These are phyloP conservation scores for Jacana jacana DNA, from an alignment of 2,113 vertebrate genomes.

Conservation along the genomic window DNA sequence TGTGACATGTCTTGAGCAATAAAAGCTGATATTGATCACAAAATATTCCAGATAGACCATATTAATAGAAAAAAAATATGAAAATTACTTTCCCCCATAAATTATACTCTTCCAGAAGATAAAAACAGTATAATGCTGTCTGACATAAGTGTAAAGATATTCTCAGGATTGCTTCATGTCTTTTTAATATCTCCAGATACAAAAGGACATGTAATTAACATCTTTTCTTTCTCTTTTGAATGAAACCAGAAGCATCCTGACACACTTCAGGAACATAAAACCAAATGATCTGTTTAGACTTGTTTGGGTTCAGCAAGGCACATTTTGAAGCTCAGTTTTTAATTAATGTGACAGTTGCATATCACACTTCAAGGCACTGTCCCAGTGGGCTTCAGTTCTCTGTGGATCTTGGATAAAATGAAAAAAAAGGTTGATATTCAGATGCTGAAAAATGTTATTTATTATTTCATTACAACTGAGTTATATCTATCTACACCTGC, in stretches of 20 bases:
- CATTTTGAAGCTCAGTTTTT: constrained; percentile 8
- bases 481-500: neutral
- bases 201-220: neutral
- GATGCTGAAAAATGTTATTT: neutral
- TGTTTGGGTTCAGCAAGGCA: neutral
- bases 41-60: neutral
- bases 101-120: neutral
- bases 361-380: neutral
- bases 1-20: neutral
- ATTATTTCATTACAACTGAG: neutral
- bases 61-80: neutral
- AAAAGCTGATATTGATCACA: neutral
- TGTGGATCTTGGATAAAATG: neutral
- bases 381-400: neutral
- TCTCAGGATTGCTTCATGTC: neutral
- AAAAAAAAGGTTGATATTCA: neutral
- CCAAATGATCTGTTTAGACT: neutral
- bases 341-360: constrained; percentile 1
- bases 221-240: neutral
- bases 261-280: neutral
- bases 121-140: neutral
- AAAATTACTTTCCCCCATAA: neutral
- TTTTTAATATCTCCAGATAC: neutral
- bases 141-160: neutral
- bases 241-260: neutral